These are phyloP conservation scores for Bilobella aurantiaca DNA, from an alignment of 1,140 invertebrate species.

Conservation along the genomic window DNA sequence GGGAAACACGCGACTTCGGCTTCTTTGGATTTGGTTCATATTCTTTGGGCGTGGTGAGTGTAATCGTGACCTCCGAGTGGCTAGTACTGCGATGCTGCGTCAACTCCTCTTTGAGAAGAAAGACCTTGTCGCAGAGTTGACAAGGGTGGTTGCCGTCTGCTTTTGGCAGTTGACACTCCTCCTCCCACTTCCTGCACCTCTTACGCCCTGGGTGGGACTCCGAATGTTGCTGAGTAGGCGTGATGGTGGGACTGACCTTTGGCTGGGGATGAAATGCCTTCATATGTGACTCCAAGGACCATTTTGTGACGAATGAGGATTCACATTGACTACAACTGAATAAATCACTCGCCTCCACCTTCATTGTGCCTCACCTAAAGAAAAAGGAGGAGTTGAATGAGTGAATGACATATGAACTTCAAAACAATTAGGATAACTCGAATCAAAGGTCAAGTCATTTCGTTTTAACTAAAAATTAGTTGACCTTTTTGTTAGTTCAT, in stretches of 20 bases:
- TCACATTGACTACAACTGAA: conserved; percentile 9
- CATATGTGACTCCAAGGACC: neutral
- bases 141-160: neutral
- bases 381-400: neutral
- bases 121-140: neutral
- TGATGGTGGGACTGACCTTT: neutral
- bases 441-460: too few relatives aligned
- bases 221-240: too few relatives aligned
- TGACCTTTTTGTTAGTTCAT: too few relatives aligned
- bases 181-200: neutral
- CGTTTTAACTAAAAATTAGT: too few relatives aligned
- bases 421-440: too few relatives aligned
- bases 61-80: neutral
- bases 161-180: neutral
- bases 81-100: neutral
- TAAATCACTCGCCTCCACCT: neutral
- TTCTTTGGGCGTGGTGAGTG: neutral
- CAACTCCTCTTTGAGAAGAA: neutral
- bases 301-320: conserved; percentile 2
- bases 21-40: neutral
- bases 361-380: neutral
- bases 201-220: neutral
- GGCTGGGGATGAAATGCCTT: neutral
- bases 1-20: neutral
- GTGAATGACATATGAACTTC: too few relatives aligned